Conservation (phyloP, 2,113 vertebrate species). For the Hypomesus transpacificus region DNA sequence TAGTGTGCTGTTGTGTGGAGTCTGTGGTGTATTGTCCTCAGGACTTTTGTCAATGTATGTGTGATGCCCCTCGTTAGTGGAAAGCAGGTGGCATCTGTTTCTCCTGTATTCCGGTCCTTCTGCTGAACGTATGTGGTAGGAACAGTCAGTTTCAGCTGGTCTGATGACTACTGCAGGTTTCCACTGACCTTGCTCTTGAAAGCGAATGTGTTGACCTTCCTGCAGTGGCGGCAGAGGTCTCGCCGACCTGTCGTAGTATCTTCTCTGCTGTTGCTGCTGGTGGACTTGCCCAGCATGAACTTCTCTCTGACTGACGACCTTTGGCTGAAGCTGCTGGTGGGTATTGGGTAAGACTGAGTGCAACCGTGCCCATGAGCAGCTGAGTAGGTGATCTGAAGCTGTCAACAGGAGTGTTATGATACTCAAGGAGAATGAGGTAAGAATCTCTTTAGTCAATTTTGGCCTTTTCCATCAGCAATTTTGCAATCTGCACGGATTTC, state of each 20-base stretch:
- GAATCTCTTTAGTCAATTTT: conserved; percentile 24
- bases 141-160: conserved; percentile 19
- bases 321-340: conserved; percentile 21
- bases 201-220: neutral
- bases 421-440: conserved; percentile 16
- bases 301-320: neutral
- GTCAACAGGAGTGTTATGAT: conserved; percentile 20
- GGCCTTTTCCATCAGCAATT: conserved; percentile 10
- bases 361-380: conserved; percentile 23
- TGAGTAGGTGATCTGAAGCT: conserved; percentile 19
- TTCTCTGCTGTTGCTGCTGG: conserved; percentile 8
- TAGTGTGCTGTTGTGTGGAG: no score
- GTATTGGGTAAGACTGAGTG: conserved; percentile 25
- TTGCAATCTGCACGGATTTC: conserved; percentile 19
- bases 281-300: neutral
- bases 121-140: conserved; percentile 11
- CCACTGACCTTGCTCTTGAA: conserved; percentile 20
- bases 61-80: conserved; percentile 3
- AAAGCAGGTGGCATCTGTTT: conserved; percentile 18
- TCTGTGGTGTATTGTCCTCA: no score
- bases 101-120: conserved; percentile 18
- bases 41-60: no score
- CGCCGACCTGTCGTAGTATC: conserved; percentile 28
- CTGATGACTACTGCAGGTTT: conserved; percentile 25
- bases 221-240: conserved; percentile 8